These are phyloP conservation scores for Xiphophorus couchianus DNA, from an alignment of 2,113 vertebrate species.

Conservation along the genomic window DNA sequence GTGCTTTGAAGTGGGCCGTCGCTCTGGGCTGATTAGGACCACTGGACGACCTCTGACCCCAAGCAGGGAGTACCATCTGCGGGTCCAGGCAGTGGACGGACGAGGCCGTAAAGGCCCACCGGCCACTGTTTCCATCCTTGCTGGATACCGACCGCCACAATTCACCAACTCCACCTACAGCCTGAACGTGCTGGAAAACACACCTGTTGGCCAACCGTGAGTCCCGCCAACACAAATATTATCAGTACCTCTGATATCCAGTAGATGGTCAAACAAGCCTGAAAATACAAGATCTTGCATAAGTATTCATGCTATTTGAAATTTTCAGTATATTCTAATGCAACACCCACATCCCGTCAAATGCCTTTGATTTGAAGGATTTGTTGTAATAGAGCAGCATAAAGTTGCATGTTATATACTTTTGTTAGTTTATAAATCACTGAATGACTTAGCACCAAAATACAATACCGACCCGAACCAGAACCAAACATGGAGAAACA, in stretches of 20 bases:
- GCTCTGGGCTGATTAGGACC: slow-evolving; percentile 82
- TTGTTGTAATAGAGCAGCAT: too few relatives aligned
- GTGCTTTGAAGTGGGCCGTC: slow-evolving; percentile 83
- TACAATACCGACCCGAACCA: too few relatives aligned
- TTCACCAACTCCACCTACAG: slow-evolving; percentile 87
- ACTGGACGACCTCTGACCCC: slow-evolving; percentile 82
- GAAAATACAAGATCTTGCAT: too few relatives aligned
- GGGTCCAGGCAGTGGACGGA: slow-evolving; percentile 82
- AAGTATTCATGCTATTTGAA: too few relatives aligned
- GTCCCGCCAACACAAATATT: slow-evolving; percentile 47
- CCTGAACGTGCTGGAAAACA: slow-evolving; percentile 84
- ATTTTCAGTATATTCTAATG: too few relatives aligned
- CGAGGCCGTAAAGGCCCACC: slow-evolving; percentile 76
- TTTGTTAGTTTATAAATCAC: too few relatives aligned
- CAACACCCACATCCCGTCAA: too few relatives aligned
- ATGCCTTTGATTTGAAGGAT: too few relatives aligned
- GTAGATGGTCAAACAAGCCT: not conserved
- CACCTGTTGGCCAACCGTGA: slow-evolving; percentile 82
- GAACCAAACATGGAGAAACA: too few relatives aligned
- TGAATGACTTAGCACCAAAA: too few relatives aligned
- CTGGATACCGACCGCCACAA: slow-evolving; percentile 85
- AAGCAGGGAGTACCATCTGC: slow-evolving; percentile 85
- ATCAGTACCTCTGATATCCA: not conserved
- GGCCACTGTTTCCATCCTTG: slow-evolving; percentile 81
- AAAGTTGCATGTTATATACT: too few relatives aligned